Evolutionary conservation across 35 echinoderm and acorn worm species (phyloP), one percentile per base, ranked within the genome.

Genomic region (Holothuria glaberrima): DNA sequence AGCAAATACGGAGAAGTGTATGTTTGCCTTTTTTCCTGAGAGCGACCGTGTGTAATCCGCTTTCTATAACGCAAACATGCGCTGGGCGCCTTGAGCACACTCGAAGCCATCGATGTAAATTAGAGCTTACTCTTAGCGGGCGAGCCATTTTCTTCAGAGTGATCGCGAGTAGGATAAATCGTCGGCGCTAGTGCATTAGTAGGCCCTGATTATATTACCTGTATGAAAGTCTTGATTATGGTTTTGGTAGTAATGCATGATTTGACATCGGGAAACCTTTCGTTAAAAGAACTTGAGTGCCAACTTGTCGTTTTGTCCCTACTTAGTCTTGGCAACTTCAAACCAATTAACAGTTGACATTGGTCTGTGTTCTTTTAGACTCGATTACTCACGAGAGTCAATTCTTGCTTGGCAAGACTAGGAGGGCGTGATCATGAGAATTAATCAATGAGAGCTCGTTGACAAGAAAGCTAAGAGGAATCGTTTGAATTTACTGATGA

Each of bases 61-160:
- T 60, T 82, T 27, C 79, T 60, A 60, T 19, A 25, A 59, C 44
- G 79, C 79, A 82, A 82, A 82, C 30, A 82, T 48, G 79, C 48
- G 50, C 35, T 29, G 79, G 46, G 79, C 79, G 79, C 79, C 79
- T 82, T 82, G 24, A 82, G 79, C 79, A 82, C 50, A 57, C 79
- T 82, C 30, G 79, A 82, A 27, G 21, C 79, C 48, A 57, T 82
- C 44, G 36, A 57, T 17, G 24, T 82, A 82, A 82, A 57, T 82
- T 82, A 82, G 50, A 48, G 79, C 79, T 60, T 27, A 48, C 79
- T 48, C 41, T 48, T 36, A 82, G 50, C 57, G 79, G 48, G 79
- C 17, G 79, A 33, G 31, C 50, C 50, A 54, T 54, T 54, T 54
- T 54, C 50, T 12, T 54, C 50, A 54, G 50, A 54, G 50, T 54